phyloP scores from a whole-genome alignment of 2,113 vertebrate genomes.

The Galeopterus variegatus region DNA sequence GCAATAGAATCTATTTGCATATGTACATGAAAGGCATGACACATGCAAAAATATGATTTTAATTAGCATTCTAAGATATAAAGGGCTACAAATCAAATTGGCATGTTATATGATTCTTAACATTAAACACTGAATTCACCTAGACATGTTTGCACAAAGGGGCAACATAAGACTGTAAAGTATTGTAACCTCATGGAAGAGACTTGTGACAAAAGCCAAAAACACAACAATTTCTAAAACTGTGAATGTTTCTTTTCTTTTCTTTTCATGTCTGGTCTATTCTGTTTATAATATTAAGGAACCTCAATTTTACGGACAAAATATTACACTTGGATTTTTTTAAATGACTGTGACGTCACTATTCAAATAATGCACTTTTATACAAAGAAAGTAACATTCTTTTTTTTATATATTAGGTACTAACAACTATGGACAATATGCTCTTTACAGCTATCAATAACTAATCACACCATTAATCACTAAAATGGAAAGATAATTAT shows the following conservation, averaged over 20 bases:
- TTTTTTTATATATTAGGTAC: conserved; percentile 67
- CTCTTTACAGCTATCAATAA: conserved; percentile 72
- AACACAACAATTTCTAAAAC: conserved; percentile 73
- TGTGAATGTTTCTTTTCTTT: conserved; percentile 69
- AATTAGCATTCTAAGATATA: conserved; percentile 98
- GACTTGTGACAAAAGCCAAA: conserved; percentile 75
- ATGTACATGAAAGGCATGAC: conserved; percentile 97
- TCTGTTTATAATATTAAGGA: conserved; percentile 81
- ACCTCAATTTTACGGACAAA: conserved; percentile 86
- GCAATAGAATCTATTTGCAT: conserved; percentile 97
- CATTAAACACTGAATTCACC: conserved; percentile 93
- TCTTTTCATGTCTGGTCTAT: conserved; percentile 65
- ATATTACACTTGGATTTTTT: conserved; percentile 83
- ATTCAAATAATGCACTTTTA: conserved; percentile 87
- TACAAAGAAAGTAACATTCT: conserved; percentile 84
- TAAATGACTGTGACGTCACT: conserved; percentile 88
- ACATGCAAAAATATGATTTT: conserved; percentile 99
- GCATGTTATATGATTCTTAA: conserved; percentile 96
- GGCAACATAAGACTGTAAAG: conserved; percentile 83
- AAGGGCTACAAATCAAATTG: conserved; percentile 97
- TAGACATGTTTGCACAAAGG: conserved; percentile 90
- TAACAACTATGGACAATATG: conserved; percentile 54
- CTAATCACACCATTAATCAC: conserved; percentile 63
- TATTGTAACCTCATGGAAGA: conserved; percentile 50
- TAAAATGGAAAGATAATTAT: conserved; percentile 78